Evolutionary conservation across 1,140 invertebrate species (phyloP).

Genomic region (Sipha flava): DNA sequence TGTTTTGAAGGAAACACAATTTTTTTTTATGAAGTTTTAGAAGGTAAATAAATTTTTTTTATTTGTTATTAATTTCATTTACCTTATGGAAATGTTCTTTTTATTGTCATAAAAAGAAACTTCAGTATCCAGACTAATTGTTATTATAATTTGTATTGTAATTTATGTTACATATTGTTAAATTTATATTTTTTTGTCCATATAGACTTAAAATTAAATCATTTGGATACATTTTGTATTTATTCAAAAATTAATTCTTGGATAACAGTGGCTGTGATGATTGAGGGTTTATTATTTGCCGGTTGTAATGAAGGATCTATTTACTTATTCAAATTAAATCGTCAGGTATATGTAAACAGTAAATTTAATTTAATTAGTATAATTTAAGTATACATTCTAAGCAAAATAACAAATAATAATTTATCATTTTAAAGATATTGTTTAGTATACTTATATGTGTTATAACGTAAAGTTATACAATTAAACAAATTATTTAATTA

Average conservation of each 20-base stretch:
- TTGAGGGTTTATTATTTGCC: neutral
- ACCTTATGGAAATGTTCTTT: too few relatives aligned
- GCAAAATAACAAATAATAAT: too few relatives aligned
- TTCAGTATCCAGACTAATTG: too few relatives aligned
- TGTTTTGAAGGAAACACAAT: neutral
- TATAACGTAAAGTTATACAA: too few relatives aligned
- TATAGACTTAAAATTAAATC: neutral
- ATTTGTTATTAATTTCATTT: neutral
- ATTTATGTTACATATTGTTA: too few relatives aligned
- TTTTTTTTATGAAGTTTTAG: neutral
- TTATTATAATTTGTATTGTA: too few relatives aligned
- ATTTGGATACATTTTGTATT: neutral
- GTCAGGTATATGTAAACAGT: neutral
- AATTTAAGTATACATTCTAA: too few relatives aligned
- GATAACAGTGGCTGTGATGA: neutral
- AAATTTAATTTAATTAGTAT: neutral
- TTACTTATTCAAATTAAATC: neutral
- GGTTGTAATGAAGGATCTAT: conserved; percentile 27
- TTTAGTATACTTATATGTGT: too few relatives aligned
- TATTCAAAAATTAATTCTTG: neutral
- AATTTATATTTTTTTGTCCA: neutral
- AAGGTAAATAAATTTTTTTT: neutral
- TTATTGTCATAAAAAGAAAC: too few relatives aligned
- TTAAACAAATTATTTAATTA: too few relatives aligned
- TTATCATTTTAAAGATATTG: too few relatives aligned